Conservation (phyloP, 1,140 invertebrate species). For the Rhopalosiphum padi region DNA sequence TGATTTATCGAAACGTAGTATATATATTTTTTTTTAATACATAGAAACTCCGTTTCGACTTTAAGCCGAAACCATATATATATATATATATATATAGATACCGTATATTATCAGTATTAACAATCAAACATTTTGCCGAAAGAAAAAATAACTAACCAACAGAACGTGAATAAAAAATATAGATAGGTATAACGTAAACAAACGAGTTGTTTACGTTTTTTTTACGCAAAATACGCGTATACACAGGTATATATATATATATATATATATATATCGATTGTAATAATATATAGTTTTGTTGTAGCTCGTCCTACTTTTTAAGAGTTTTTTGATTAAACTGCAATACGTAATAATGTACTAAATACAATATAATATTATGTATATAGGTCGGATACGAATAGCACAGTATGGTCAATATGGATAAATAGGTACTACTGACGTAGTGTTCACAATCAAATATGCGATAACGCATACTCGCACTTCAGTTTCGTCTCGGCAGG, state of each 20-base stretch:
- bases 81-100: not conserved
- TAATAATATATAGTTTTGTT: not conserved
- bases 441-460: not conserved
- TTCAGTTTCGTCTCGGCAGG: not conserved
- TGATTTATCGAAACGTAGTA: not conserved
- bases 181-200: not conserved
- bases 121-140: not conserved
- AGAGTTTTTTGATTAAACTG: conserved; percentile 16
- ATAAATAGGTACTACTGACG: not conserved
- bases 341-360: not conserved
- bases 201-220: conserved; percentile 16
- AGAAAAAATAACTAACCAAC: not conserved
- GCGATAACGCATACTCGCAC: not conserved
- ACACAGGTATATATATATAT: not conserved
- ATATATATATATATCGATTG: not conserved
- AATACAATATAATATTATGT: not conserved
- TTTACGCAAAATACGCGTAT: not conserved
- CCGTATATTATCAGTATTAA: not conserved
- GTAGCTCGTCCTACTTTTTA: not conserved
- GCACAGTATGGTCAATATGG: not conserved
- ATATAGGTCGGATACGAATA: not conserved
- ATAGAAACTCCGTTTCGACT: not conserved
- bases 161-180: not conserved
- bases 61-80: not conserved
- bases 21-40: not conserved